These are phyloP conservation scores for Fregetta grallaria DNA, from an alignment of 2,113 vertebrate genomes.

Conservation along the genomic window DNA sequence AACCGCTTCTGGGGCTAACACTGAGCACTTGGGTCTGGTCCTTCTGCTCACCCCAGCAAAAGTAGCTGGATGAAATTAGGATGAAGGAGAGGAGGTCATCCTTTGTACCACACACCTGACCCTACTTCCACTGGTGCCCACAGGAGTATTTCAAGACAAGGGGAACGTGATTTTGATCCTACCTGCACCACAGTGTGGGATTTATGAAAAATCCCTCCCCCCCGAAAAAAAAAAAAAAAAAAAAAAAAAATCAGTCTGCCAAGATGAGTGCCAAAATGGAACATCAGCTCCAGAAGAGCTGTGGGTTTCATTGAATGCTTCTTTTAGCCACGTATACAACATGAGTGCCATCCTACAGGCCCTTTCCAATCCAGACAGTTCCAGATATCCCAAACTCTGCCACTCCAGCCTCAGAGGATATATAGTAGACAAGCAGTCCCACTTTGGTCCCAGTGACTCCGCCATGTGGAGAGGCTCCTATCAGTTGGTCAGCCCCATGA, in stretches of 20 bases:
- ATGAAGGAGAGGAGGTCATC: neutral
- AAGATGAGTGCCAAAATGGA: neutral
- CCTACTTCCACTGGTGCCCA: neutral
- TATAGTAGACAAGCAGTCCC: neutral
- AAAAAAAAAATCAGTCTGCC: neutral
- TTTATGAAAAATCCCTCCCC: accelerated
- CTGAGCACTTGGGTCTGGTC: neutral
- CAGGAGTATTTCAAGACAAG: neutral
- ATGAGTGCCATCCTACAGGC: neutral
- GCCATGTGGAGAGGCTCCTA: accelerated
- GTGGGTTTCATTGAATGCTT: neutral
- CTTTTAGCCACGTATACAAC: neutral
- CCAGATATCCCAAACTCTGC: neutral
- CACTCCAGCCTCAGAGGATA: neutral
- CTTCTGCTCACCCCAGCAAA: neutral
- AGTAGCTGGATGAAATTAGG: neutral
- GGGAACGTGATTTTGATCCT: neutral
- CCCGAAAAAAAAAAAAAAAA: too few species aligned
- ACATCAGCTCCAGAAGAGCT: neutral
- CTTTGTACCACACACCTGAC: neutral
- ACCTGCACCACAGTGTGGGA: neutral
- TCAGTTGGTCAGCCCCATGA: neutral
- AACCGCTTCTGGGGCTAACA: neutral
- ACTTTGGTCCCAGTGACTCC: neutral
- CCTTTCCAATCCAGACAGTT: neutral